These are phyloP conservation scores for Drosophila melanica DNA, from an alignment of 1,140 invertebrate species.

Conservation along the genomic window DNA sequence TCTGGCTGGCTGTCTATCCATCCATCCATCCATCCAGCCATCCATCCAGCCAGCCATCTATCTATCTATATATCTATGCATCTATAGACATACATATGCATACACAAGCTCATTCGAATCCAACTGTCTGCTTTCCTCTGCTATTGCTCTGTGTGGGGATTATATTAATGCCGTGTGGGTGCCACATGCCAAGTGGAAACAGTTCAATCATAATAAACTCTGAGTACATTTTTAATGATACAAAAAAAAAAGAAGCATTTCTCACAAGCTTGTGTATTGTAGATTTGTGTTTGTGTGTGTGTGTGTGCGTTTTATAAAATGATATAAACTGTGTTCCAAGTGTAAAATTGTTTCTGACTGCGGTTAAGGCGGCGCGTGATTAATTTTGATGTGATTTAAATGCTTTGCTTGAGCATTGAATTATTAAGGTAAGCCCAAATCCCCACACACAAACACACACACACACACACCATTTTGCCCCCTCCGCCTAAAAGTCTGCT, in stretches of 20 bases:
- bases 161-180: conserved; percentile 64
- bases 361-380: conserved; percentile 42
- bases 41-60: conserved; percentile 5
- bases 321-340: conserved; percentile 48
- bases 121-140: conserved; percentile 27
- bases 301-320: conserved; percentile 24
- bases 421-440: conserved; percentile 54
- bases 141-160: conserved; percentile 40
- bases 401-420: conserved; percentile 55
- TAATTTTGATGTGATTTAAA: conserved; percentile 69
- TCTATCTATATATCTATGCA: conserved; percentile 29
- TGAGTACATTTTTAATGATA: conserved; percentile 68
- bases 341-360: conserved; percentile 48
- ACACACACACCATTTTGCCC: not conserved
- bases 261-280: conserved; percentile 1
- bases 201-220: conserved; percentile 78
- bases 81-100: conserved; percentile 10
- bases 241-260: conserved; percentile 46
- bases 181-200: conserved; percentile 68
- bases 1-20: conserved; percentile 24
- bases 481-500: conserved; percentile 17
- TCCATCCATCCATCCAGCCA: conserved; percentile 8
- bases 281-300: conserved; percentile 4
- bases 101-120: conserved; percentile 18
- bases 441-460: not conserved